These are phyloP conservation scores for Conger conger DNA, from an alignment of 2,113 vertebrate species.

Conservation along the genomic window DNA sequence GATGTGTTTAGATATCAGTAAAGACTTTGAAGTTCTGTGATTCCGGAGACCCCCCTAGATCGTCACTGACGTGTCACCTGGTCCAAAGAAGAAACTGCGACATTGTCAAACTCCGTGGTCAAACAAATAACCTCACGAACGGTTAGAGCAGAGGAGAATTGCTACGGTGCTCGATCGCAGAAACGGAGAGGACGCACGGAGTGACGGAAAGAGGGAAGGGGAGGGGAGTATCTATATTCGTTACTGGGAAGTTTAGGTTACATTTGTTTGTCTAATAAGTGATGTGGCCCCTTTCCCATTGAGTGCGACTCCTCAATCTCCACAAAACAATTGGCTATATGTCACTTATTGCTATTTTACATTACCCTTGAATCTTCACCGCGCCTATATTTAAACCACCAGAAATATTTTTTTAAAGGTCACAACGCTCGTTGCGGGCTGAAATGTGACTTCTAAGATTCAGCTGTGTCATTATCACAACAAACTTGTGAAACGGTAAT, in stretches of 20 bases:
- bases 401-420: not conserved
- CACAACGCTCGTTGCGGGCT: no score
- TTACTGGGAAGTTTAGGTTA: not conserved
- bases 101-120: not conserved
- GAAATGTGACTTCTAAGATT: not conserved
- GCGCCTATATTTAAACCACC: not conserved
- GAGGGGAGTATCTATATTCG: conserved; percentile 17
- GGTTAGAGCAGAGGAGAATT: not conserved
- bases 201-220: not conserved
- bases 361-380: not conserved
- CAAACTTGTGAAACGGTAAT: not conserved
- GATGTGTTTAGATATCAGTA: conserved; percentile 30
- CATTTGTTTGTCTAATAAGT: not conserved
- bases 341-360: not conserved
- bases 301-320: not conserved
- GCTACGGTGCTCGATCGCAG: not conserved
- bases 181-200: not conserved
- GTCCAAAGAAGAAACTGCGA: not conserved
- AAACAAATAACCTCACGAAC: not conserved
- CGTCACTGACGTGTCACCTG: conserved; percentile 29
- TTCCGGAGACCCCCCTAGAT: conserved; percentile 11
- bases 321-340: not conserved
- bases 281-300: not conserved
- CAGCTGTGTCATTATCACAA: not conserved
- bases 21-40: conserved; percentile 29